These are phyloP conservation scores for Abramis brama DNA, from an alignment of 2,113 vertebrate genomes.

Conservation along the genomic window DNA sequence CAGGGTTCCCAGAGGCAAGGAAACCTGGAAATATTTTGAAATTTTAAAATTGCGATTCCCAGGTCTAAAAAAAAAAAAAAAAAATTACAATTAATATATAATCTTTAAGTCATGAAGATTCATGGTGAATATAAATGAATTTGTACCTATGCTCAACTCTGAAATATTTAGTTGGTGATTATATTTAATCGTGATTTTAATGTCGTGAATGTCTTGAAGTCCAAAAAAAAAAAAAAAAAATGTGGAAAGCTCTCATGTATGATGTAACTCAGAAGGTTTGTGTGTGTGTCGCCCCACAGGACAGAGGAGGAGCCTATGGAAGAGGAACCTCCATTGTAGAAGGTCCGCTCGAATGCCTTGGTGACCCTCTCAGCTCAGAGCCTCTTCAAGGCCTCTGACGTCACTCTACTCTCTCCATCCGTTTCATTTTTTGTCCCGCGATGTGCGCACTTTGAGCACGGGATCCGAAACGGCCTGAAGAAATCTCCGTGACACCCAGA, in stretches of 20 bases:
- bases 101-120: not conserved
- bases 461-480: constrained; percentile 61
- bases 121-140: not conserved
- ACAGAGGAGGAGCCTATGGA: constrained; percentile 95
- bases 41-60: not conserved
- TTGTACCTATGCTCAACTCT: not conserved
- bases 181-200: not conserved
- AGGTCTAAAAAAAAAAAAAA: not conserved
- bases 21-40: not conserved
- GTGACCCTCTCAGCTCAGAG: constrained; percentile 66
- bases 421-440: constrained; percentile 66
- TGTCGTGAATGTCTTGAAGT: too few species aligned
- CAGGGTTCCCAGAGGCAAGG: not conserved
- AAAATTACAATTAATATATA: not conserved
- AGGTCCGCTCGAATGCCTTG: constrained; percentile 52
- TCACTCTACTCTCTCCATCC: constrained; percentile 76
- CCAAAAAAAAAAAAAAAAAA: not conserved
- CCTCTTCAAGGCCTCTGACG: constrained; percentile 73
- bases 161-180: not conserved
- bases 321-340: constrained; percentile 92
- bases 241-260: not conserved
- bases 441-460: constrained; percentile 50
- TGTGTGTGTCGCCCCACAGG: constrained; percentile 66
- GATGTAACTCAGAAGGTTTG: not conserved
- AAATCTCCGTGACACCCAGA: constrained; percentile 43